Conservation (phyloP, 2,113 vertebrate genomes). For the Orthonyx spaldingii region DNA sequence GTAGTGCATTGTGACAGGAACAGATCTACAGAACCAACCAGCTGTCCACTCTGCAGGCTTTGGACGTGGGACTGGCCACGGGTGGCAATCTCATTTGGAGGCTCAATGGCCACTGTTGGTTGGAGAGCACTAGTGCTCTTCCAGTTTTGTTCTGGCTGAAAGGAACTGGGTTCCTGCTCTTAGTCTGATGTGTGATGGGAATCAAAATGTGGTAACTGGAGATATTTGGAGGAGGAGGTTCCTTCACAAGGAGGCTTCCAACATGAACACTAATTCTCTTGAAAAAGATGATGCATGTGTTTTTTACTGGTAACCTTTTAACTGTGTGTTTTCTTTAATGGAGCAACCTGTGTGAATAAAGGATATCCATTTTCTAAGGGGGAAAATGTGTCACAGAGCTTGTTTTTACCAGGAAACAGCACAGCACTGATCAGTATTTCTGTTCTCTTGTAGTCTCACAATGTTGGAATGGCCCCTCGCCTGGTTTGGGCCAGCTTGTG, state of each 20-base stretch:
- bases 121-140: neutral
- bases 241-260: neutral
- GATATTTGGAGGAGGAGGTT: neutral
- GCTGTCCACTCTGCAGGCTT: fast-evolving
- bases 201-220: neutral
- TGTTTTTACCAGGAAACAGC: neutral
- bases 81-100: neutral
- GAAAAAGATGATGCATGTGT: neutral
- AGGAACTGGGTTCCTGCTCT: neutral
- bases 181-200: neutral
- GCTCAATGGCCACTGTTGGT: neutral
- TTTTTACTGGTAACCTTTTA: neutral
- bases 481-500: neutral
- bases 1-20: neutral
- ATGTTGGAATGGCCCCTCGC: neutral
- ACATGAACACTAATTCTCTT: neutral
- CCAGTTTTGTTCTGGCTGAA: neutral
- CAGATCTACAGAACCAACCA: neutral
- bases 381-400: neutral
- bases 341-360: neutral
- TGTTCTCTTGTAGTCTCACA: neutral
- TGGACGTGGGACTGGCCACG: fast-evolving
- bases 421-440: neutral
- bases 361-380: neutral
- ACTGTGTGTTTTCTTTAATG: neutral